These are phyloP conservation scores for Ectemnius lituratus DNA, from an alignment of 2,888 invertebrate genomes.

Conservation along the genomic window DNA sequence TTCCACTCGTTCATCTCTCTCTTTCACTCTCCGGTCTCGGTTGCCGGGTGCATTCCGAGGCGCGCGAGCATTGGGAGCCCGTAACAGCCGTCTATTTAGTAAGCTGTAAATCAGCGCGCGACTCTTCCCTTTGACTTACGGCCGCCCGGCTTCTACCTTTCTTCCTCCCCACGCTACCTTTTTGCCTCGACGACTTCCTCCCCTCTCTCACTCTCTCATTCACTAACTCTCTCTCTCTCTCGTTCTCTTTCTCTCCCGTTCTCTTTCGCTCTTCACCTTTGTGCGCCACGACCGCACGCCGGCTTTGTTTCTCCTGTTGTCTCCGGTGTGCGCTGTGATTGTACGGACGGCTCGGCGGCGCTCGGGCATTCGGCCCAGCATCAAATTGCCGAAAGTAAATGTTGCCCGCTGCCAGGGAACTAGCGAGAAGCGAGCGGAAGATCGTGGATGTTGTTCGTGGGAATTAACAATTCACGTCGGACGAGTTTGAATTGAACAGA, in stretches of 20 bases:
- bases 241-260: background rate
- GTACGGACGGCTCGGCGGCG: too few species aligned
- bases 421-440: too few species aligned
- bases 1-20: background rate
- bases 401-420: too few species aligned
- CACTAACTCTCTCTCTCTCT: slow-evolving; percentile 1
- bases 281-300: too few species aligned
- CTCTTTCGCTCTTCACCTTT: too few species aligned
- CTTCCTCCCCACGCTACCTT: background rate
- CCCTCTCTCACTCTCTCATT: background rate
- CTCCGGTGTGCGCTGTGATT: too few species aligned
- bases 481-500: too few species aligned
- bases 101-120: slow-evolving; percentile 65
- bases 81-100: slow-evolving; percentile 61
- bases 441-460: too few species aligned
- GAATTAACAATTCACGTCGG: too few species aligned
- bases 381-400: too few species aligned
- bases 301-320: too few species aligned
- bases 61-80: slow-evolving; percentile 29
- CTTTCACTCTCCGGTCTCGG: slow-evolving; percentile 19
- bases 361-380: too few species aligned
- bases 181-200: background rate
- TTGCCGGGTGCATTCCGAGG: slow-evolving; percentile 40
- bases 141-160: slow-evolving; percentile 18
- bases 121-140: slow-evolving; percentile 61